Evolutionary conservation across 2,888 invertebrate genomes (phyloP).

Genomic region (Arctia plantaginis): DNA sequence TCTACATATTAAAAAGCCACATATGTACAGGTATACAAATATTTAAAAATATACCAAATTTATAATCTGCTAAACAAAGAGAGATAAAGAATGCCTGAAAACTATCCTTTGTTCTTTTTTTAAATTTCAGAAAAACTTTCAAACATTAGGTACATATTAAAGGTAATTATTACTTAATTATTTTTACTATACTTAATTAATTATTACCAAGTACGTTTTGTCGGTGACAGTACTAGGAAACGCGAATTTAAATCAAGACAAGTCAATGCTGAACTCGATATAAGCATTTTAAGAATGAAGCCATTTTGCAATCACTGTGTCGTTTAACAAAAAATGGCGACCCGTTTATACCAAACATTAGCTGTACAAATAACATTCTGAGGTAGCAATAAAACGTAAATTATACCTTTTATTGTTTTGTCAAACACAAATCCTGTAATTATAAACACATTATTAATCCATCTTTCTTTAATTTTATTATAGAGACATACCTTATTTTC

Average conservation of each 20-base stretch:
- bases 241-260: conserved; percentile 57
- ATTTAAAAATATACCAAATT: too few species aligned
- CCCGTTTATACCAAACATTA: conserved; percentile 22
- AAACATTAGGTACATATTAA: too few species aligned
- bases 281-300: conserved; percentile 48
- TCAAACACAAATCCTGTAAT: neutral
- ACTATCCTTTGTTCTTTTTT: too few species aligned
- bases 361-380: neutral
- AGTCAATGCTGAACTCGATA: conserved; percentile 58
- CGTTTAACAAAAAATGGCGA: conserved; percentile 34
- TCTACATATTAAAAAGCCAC: too few species aligned
- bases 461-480: neutral
- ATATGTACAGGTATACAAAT: too few species aligned
- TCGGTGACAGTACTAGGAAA: conserved; percentile 62
- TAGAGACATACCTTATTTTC: too few species aligned
- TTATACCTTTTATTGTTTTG: neutral
- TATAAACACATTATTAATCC: neutral
- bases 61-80: neutral
- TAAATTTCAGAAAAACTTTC: too few species aligned
- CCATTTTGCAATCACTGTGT: conserved; percentile 34
- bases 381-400: neutral
- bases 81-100: neutral
- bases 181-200: too few species aligned
- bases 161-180: too few species aligned
- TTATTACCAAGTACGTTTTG: conserved; percentile 24